Evolutionary conservation across 1,140 invertebrate species (phyloP), one percentile per base, ranked within the genome.

Genomic region (Whitmania pigra): DNA sequence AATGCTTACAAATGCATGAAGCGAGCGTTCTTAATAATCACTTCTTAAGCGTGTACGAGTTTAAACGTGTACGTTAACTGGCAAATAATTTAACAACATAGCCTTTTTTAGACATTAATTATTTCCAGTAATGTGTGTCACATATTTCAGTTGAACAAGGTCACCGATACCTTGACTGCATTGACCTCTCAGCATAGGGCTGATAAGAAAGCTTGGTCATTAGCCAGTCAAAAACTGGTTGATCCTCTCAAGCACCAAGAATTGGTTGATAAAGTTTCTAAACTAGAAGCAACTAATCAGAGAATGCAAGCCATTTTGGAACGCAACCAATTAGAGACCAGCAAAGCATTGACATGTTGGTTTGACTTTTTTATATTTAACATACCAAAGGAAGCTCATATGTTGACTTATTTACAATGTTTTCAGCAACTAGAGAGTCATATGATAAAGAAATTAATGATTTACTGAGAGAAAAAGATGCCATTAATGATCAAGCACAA

Each of bases 361-460:
- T 31, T 63, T 25, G 6, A 63, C 20, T 7, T n/a, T 63, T 25
- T n/a, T 63, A n/a, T 25, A 13, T 25, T 7, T 63, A 31, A 25
- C 29, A 31, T 31, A 3, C 29, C 22, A 25, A 25, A 31, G 22
- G 5, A 60, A 7, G 55, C 4, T 60, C 5, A n/a, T 60, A 1
- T 22, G 11, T 13, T 63, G 11, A 15, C 22, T 13, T 63, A 31
- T 63, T 63, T 22, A 7, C 29, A 63, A 15, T 63, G 57, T 63
- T 63, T 63, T 31, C 57, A 63, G 57, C 57, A 25, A 31, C 57
- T 20, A 63, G 57, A 31, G 57, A 63, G 22, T 63, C 57, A 13
- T 63, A 25, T 31, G 57, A 63, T 31, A 63, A 63, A 63, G 29
- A 31, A 25, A 22, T 63, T 22, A 63, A 63, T 3, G 57, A 63